Percentiles rank a stretch among this genome's conserved stretches.
Conservation (phyloP, 2,888 invertebrate species). For the Chalcis sispes region DNA sequence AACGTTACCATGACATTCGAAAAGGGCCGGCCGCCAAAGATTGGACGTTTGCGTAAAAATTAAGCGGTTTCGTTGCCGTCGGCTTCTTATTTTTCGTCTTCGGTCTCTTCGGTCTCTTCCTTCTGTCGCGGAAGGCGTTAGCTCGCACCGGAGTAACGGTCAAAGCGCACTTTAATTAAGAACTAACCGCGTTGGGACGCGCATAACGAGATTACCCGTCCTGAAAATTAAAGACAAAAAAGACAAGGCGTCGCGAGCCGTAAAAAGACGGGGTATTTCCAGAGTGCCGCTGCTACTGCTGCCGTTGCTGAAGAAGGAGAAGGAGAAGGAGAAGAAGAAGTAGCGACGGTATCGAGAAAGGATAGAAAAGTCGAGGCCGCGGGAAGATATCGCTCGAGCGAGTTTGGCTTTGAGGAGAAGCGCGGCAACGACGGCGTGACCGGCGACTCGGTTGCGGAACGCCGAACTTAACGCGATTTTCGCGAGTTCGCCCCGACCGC, state of each 20-base stretch:
- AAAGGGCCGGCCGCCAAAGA: not conserved
- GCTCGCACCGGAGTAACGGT: conserved; percentile 51
- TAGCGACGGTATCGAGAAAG: too few species aligned
- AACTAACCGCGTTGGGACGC: too few species aligned
- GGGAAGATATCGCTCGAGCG: too few species aligned
- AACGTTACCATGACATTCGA: not conserved
- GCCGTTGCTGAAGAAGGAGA: too few species aligned
- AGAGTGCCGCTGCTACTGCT: not conserved
- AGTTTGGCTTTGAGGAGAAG: not conserved
- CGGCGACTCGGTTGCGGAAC: conserved; percentile 28
- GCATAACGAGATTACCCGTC: conserved; percentile 50
- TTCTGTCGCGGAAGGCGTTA: conserved; percentile 25
- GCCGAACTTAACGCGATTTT: conserved; percentile 44
- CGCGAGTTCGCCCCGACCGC: not conserved
- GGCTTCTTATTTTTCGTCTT: not conserved
- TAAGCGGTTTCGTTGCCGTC: conserved; percentile 47
- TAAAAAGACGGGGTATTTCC: not conserved
- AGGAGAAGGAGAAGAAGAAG: not conserved
- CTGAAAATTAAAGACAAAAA: conserved; percentile 52
- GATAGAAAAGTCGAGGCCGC: too few species aligned
- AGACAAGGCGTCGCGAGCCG: not conserved
- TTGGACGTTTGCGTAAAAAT: conserved; percentile 37
- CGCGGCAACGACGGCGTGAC: conserved; percentile 1
- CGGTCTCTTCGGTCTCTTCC: not conserved
- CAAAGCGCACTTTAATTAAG: conserved; percentile 56